phyloP scores from a whole-genome alignment of 1,140 invertebrate genomes.

The Zaprionus davidi region DNA sequence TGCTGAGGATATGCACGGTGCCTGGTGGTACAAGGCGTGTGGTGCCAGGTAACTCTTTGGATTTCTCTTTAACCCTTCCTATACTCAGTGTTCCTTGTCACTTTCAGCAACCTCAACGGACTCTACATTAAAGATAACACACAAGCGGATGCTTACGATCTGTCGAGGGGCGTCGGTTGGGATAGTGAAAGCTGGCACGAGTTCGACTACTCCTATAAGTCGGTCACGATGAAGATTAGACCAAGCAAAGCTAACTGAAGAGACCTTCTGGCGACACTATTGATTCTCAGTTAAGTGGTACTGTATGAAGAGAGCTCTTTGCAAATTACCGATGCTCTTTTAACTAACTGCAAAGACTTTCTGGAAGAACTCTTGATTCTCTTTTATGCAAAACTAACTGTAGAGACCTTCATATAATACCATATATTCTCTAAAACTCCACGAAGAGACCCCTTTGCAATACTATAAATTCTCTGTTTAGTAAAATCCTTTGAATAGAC shows the following conservation, averaged over 20 bases:
- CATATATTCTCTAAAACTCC: too few species aligned
- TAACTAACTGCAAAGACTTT: too few species aligned
- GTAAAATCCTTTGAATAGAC: too few species aligned
- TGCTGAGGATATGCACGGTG: not conserved
- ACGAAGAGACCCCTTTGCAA: too few species aligned
- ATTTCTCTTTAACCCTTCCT: not conserved
- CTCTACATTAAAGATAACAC: not conserved
- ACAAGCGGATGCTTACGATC: not conserved
- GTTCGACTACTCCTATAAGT: conserved; percentile 10
- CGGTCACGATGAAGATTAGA: conserved; percentile 10
- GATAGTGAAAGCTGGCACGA: conserved; percentile 6
- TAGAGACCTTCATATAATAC: too few species aligned
- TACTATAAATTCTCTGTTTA: too few species aligned
- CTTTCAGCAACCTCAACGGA: conserved; percentile 8
- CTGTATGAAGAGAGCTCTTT: too few species aligned
- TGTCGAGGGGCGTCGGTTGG: not conserved
- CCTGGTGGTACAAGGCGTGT: conserved; percentile 14
- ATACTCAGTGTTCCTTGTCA: not conserved
- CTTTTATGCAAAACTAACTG: too few species aligned
- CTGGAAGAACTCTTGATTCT: too few species aligned
- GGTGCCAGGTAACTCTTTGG: not conserved
- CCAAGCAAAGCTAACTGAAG: not conserved
- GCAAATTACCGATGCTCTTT: too few species aligned
- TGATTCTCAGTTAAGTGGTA: not conserved
- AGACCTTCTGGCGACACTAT: not conserved